These are phyloP conservation scores for Myiagra hebetior DNA, from an alignment of 2,113 vertebrate species.

Conservation along the genomic window DNA sequence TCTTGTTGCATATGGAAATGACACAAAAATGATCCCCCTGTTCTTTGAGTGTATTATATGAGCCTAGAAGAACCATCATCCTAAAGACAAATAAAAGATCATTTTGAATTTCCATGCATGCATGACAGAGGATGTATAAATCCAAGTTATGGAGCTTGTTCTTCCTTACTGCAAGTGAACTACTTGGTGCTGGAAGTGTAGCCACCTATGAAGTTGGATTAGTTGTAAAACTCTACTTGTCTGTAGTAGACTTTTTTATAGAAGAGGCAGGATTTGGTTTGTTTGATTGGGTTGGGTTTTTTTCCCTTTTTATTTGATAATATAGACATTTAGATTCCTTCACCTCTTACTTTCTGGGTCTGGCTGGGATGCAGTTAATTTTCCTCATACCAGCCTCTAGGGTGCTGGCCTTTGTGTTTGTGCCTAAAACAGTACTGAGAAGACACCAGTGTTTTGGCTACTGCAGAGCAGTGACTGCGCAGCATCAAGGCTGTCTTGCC, in stretches of 20 bases:
- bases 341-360: neutral
- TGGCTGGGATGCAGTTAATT: neutral
- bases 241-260: neutral
- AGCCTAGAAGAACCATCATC: neutral
- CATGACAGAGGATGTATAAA: neutral
- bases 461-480: neutral
- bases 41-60: neutral
- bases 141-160: neutral
- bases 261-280: neutral
- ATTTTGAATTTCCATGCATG: neutral
- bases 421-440: neutral
- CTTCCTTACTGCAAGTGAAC: neutral
- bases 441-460: neutral
- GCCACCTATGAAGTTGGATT: neutral
- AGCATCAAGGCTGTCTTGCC: neutral
- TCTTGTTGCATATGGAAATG: neutral
- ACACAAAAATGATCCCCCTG: neutral
- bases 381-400: neutral
- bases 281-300: fast-evolving
- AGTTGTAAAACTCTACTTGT: neutral
- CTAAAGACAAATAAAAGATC: neutral
- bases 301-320: neutral
- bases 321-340: neutral
- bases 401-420: neutral
- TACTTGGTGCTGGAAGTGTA: neutral